A percentile compares a stretch with the other conserved stretches of the same genome.
These are phyloP conservation scores for Harpagus bidentatus DNA, from an alignment of 2,113 vertebrate genomes.

Conservation along the genomic window DNA sequence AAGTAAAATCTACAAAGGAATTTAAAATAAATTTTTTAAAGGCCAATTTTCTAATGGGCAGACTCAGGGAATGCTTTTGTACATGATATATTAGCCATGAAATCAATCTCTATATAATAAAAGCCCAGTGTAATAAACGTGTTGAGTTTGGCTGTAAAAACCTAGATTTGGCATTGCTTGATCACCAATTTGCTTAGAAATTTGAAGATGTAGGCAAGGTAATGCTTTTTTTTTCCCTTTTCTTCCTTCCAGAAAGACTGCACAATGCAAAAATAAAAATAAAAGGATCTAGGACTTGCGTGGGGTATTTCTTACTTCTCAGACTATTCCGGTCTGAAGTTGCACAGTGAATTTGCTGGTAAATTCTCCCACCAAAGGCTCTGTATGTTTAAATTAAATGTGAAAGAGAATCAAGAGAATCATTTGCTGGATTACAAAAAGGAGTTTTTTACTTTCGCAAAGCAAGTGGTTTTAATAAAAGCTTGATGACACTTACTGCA, in stretches of 20 bases:
- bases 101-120: neutral
- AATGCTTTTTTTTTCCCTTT: neutral
- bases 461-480: constrained; percentile 53
- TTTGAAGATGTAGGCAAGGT: neutral
- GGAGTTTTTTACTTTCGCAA: constrained; percentile 1
- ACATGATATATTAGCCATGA: neutral
- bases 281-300: neutral
- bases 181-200: neutral
- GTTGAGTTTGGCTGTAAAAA: neutral
- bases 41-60: neutral
- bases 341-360: neutral
- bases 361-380: neutral
- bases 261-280: neutral
- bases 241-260: neutral
- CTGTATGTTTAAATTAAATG: neutral
- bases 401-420: neutral
- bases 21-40: neutral
- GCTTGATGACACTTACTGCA: constrained; percentile 13
- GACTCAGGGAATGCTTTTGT: neutral
- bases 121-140: neutral
- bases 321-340: neutral
- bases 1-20: neutral
- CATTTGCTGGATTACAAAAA: neutral
- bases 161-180: neutral
- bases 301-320: neutral